Conservation (phyloP, 1,140 invertebrate species). For the Chironomus striatipennis region DNA sequence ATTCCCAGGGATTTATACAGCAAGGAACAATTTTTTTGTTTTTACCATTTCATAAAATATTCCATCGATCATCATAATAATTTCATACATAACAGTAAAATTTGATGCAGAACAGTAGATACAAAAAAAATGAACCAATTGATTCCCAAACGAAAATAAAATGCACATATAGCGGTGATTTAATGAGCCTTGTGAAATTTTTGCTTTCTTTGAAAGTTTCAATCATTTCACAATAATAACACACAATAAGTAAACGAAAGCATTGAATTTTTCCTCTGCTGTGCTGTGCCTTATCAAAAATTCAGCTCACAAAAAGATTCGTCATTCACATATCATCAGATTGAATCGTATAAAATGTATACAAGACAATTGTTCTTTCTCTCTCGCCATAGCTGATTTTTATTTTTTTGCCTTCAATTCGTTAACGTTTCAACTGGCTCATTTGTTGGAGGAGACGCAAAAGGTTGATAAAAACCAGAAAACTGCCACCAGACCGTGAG, state of each 20-base stretch:
- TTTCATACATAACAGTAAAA: background rate
- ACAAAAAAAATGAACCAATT: background rate
- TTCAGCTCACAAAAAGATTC: slow-evolving; percentile 18
- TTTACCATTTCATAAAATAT: background rate
- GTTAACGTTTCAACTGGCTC: background rate
- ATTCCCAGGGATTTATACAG: no score
- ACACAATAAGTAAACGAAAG: background rate
- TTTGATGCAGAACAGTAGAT: background rate
- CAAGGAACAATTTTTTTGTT: no score
- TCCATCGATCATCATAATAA: background rate
- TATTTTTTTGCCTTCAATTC: background rate
- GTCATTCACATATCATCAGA: slow-evolving; percentile 14
- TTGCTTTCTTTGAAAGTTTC: background rate
- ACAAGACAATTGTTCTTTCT: background rate
- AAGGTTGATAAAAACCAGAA: background rate
- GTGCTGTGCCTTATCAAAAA: slow-evolving; percentile 22
- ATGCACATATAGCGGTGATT: background rate
- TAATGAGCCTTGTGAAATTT: slow-evolving; percentile 8
- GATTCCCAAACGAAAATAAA: background rate
- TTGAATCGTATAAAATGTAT: background rate
- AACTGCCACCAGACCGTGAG: slow-evolving; percentile 18
- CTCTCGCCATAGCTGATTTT: no score
- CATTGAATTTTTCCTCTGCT: background rate
- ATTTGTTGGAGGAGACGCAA: background rate
- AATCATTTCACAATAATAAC: background rate